Evolutionary conservation across 2,888 invertebrate species (phyloP), one percentile per base, ranked within the genome.

Genomic region (Achlya flavicornis): DNA sequence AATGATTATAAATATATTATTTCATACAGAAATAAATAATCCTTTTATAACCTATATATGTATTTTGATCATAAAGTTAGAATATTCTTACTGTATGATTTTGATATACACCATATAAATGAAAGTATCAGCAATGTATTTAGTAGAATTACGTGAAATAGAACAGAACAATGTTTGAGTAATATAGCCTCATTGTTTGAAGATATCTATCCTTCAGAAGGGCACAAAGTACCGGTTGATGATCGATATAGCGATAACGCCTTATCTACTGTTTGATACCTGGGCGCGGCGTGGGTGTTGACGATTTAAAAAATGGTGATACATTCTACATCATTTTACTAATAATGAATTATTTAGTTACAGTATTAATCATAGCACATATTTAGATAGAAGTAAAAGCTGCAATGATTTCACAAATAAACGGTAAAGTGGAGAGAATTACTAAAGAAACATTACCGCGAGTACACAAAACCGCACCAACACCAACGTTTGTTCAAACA

Each of bases 261-360:
- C 63, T 66, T 72, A 72, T 72, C 70, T 8, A 38, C 70, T 10
- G 35, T 53, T 10, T 19, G 61, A 66, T 69, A 66, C 58, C 35
- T 46, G 38, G 60, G 53, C 19, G 53, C 7, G 53, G 53, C 19
- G 14, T 48, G n/a, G 53, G n/a, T n/a, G 19, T 41, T 3, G 41
- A 41, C 41, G 41, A 48, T n/a, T 48, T 48, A 19, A 16, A 48
- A 4, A 53, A 53, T 53, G 10, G n/a, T n/a, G 46, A 46, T 46
- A 46, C 3, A 53, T 19, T 19, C 3, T 6, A 8, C 14, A 6
- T 14, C 48, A n/a, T 48, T 48, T n/a, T 16, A n/a, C 16, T 48
- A 48, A 46, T 46, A 12, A 46, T n/a, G 16, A 16, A 48, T 48
- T 48, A 16, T 48, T 6, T 43, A 43, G n/a, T 48, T 48, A 46